phyloP scores from a whole-genome alignment of 1,140 invertebrate genomes.

The Ips typographus region DNA sequence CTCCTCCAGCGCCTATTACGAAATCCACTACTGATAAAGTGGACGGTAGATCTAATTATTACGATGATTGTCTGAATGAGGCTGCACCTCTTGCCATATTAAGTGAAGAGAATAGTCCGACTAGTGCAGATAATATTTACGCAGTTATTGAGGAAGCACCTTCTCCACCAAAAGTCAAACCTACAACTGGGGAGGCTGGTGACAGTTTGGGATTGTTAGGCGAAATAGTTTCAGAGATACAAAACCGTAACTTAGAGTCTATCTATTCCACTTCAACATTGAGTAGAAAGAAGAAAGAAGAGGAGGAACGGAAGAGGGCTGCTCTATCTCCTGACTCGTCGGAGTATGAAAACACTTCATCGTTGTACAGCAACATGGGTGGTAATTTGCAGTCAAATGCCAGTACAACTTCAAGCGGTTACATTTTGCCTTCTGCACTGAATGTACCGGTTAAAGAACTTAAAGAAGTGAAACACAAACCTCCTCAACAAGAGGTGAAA shows the following conservation, averaged over 20 bases:
- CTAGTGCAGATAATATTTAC: conserved; percentile 74
- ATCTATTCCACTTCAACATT: conserved; percentile 78
- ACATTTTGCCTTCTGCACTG: conserved; percentile 68
- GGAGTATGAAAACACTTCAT: conserved; percentile 57
- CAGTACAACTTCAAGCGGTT: conserved; percentile 67
- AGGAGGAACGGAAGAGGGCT: conserved; percentile 52
- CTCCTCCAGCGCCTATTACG: conserved; percentile 62
- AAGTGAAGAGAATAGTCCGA: conserved; percentile 60
- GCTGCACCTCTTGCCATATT: conserved; percentile 62
- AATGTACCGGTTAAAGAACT: conserved; percentile 57
- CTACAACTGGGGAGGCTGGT: conserved; percentile 52
- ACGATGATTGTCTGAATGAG: conserved; percentile 77
- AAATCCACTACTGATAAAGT: conserved; percentile 9
- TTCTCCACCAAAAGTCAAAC: conserved; percentile 51
- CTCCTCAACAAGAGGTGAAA: conserved; percentile 23
- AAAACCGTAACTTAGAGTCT: conserved; percentile 79
- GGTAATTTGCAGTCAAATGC: conserved; percentile 57
- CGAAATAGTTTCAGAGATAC: conserved; percentile 84
- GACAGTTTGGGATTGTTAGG: conserved; percentile 72
- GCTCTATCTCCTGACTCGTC: conserved; percentile 50
- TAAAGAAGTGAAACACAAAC: conserved; percentile 20
- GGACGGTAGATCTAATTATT: conserved; percentile 51
- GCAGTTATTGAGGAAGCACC: conserved; percentile 79
- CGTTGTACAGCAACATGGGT: conserved; percentile 62
- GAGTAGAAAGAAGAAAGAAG: conserved; percentile 61